A percentile compares a stretch with the other conserved stretches of the same genome.
Conservation (phyloP, 2,888 invertebrate genomes). For the Drosophila anomelani region DNA sequence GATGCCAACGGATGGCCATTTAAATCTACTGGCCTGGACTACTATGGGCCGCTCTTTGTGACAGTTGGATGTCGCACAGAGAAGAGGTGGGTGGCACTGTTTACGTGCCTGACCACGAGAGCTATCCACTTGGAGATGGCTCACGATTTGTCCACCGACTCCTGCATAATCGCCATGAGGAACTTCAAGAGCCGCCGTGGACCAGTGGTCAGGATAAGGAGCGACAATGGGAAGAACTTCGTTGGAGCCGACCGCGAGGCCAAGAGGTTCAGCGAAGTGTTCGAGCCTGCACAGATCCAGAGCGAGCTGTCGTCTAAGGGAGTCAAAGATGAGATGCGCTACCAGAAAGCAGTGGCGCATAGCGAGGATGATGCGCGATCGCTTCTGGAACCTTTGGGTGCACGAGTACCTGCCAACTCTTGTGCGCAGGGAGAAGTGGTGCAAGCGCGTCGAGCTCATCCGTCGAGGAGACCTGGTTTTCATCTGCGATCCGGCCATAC, state of each 20-base stretch:
- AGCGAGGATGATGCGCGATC: background rate
- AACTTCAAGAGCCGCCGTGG: too few relatives aligned
- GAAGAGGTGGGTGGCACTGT: slow-evolving; percentile 57
- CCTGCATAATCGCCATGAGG: too few relatives aligned
- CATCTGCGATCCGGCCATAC: too few relatives aligned
- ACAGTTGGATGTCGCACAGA: slow-evolving; percentile 40
- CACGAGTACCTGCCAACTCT: background rate
- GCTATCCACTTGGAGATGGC: slow-evolving; percentile 15
- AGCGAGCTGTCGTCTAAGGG: too few relatives aligned
- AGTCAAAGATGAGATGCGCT: background rate
- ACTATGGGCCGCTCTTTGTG: slow-evolving; percentile 48
- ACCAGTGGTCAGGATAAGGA: too few relatives aligned
- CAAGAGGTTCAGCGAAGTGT: too few relatives aligned
- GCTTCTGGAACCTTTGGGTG: background rate
- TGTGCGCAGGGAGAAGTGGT: background rate
- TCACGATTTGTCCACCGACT: too few relatives aligned
- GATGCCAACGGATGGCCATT: slow-evolving; percentile 34
- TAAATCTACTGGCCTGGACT: slow-evolving; percentile 50
- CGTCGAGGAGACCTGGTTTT: background rate
- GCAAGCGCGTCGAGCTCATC: background rate
- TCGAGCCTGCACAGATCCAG: too few relatives aligned
- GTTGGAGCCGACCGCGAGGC: too few relatives aligned
- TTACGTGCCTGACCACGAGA: slow-evolving; percentile 52
- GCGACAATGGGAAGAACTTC: too few relatives aligned
- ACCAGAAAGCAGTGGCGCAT: background rate